Conservation (phyloP, 1,140 invertebrate species). For the Stegodyphus mimosarum region DNA sequence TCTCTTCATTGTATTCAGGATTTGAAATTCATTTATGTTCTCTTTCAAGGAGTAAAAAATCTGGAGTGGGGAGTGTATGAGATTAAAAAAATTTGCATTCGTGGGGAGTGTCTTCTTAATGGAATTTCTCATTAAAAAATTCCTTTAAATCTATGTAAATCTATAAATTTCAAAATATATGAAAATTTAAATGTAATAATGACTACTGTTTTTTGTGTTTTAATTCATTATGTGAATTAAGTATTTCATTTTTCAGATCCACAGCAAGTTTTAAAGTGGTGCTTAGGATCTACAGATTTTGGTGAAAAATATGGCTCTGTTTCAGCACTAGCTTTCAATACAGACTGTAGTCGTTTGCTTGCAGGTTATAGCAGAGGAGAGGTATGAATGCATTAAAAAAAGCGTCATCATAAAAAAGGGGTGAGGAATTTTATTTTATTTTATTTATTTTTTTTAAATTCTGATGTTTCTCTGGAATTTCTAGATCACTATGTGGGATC, state of each 20-base stretch:
- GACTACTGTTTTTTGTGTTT: neutral
- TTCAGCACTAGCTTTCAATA: conserved; percentile 85
- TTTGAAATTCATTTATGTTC: too few species aligned
- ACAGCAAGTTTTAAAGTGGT: conserved; percentile 80
- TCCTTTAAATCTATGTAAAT: neutral
- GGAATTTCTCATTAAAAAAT: neutral
- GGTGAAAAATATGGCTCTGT: conserved; percentile 77
- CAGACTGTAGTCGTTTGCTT: conserved; percentile 85
- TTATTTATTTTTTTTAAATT: neutral
- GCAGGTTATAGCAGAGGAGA: conserved; percentile 89
- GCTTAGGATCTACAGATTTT: conserved; percentile 73
- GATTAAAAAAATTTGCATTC: too few species aligned
- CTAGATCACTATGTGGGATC: conserved; percentile 72
- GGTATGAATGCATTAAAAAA: conserved; percentile 60
- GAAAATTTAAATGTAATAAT: too few species aligned
- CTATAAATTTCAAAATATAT: neutral
- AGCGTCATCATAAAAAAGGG: too few species aligned
- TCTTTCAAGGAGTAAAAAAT: too few species aligned
- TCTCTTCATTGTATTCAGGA: too few species aligned
- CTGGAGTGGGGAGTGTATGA: too few species aligned
- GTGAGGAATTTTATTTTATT: too few species aligned
- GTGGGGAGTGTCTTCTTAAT: neutral
- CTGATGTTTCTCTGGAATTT: neutral
- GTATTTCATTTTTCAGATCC: conserved; percentile 65
- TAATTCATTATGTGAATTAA: neutral